Percentiles rank a stretch among this genome's conserved stretches.
These are phyloP conservation scores for Brotula barbata DNA, from an alignment of 2,797 vertebrate genomes.

Conservation along the genomic window DNA sequence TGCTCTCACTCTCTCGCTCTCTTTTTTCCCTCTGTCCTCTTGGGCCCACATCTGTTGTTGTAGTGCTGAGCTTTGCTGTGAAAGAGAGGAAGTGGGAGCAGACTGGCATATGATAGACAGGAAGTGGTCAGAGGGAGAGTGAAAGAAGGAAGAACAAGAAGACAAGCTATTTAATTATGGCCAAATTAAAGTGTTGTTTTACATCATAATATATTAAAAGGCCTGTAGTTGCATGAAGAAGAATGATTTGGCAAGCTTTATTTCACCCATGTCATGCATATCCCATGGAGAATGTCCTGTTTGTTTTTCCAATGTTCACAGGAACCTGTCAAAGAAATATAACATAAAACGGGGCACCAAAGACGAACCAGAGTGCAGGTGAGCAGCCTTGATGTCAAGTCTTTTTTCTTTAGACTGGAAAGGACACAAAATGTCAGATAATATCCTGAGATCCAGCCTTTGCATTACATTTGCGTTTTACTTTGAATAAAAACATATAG, in stretches of 20 bases:
- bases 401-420: background rate
- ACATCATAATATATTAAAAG: slow-evolving; percentile 15
- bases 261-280: background rate
- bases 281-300: background rate
- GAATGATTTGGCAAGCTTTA: background rate
- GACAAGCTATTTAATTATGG: slow-evolving; percentile 43
- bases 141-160: slow-evolving; percentile 61
- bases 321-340: slow-evolving; percentile 89
- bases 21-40: slow-evolving; percentile 6
- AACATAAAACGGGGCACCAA: slow-evolving; percentile 84
- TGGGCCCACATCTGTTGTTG: slow-evolving; percentile 64
- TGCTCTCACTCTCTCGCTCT: slow-evolving; percentile 15
- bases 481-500: background rate
- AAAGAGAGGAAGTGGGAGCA: slow-evolving; percentile 82
- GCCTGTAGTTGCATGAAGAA: background rate
- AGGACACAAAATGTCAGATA: background rate
- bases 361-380: slow-evolving; percentile 90
- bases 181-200: slow-evolving; percentile 33
- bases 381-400: slow-evolving; percentile 47
- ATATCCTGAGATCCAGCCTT: background rate
- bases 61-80: slow-evolving; percentile 68
- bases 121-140: slow-evolving; percentile 74
- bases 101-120: slow-evolving; percentile 77
- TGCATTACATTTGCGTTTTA: background rate
- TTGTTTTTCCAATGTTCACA: slow-evolving; percentile 55